Percentiles rank a stretch among this genome's conserved stretches.
These are phyloP conservation scores for Vicugna pacos DNA, from an alignment of 2,113 vertebrate species.

Conservation along the genomic window DNA sequence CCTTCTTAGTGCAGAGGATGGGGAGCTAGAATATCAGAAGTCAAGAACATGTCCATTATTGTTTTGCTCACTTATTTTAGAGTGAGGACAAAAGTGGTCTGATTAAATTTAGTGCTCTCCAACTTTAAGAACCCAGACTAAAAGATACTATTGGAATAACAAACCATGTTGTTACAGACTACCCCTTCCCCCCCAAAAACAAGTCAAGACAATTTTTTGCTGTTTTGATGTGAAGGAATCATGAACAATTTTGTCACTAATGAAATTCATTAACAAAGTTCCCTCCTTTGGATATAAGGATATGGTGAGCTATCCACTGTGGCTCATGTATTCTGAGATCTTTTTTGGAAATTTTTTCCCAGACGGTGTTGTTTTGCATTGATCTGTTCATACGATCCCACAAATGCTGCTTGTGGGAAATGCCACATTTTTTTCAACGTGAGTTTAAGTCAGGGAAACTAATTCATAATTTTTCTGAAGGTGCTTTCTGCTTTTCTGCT, in stretches of 20 bases:
- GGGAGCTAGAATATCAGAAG: conserved; percentile 86
- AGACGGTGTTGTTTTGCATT: not conserved
- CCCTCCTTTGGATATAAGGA: not conserved
- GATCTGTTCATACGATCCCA: not conserved
- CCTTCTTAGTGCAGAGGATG: conserved; percentile 94
- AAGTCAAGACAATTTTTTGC: not conserved
- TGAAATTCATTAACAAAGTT: not conserved
- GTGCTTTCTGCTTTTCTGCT: not conserved
- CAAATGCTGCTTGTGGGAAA: conserved; percentile 2
- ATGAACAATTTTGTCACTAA: conserved; percentile 1
- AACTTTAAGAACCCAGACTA: not conserved
- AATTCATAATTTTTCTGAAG: conserved; percentile 51
- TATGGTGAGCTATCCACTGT: not conserved
- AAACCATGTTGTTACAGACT: not conserved
- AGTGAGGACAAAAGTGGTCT: not conserved
- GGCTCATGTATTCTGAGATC: not conserved
- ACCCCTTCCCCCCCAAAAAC: not conserved
- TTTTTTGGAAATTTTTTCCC: not conserved
- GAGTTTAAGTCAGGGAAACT: not conserved
- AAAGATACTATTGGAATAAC: not conserved
- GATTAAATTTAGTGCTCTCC: not conserved
- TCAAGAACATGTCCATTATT: not conserved
- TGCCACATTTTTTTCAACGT: not conserved
- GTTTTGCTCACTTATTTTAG: not conserved
- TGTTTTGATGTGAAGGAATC: not conserved